Evolutionary conservation across 2,888 invertebrate species (phyloP).

Genomic region (Eupithecia abbreviata): DNA sequence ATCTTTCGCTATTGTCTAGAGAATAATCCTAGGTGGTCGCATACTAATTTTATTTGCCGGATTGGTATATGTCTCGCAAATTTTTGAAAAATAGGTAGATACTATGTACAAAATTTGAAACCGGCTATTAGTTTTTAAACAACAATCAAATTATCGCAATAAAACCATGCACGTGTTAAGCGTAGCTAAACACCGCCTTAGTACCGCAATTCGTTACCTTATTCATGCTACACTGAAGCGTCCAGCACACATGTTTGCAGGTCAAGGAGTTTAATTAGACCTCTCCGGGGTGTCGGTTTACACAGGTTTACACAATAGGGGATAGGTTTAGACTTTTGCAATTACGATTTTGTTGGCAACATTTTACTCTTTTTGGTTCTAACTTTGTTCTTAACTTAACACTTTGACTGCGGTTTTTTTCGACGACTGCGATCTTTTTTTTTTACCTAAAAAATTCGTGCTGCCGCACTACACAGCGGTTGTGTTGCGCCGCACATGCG

Average conservation of each 20-base stretch:
- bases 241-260: constrained; percentile 26
- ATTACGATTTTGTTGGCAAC: neutral
- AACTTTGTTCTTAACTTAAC: neutral
- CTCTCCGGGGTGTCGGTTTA: constrained; percentile 18
- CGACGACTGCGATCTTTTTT: too few species aligned
- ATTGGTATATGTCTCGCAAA: too few species aligned
- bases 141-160: neutral
- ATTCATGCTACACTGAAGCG: constrained; percentile 16
- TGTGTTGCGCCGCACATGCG: too few species aligned
- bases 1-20: too few species aligned
- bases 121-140: too few species aligned
- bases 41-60: too few species aligned
- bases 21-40: too few species aligned
- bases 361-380: neutral
- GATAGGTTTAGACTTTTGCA: constrained; percentile 20
- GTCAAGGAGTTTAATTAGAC: constrained; percentile 34
- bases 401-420: too few species aligned
- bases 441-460: too few species aligned
- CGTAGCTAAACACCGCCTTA: neutral
- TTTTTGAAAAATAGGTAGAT: too few species aligned
- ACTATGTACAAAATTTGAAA: too few species aligned
- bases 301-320: constrained; percentile 15
- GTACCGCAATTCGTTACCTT: neutral
- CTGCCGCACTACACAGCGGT: too few species aligned
- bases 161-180: neutral